Base-by-base conservation (phyloP, 2,888 invertebrate species). In the Ethmia dodecea region DNA sequence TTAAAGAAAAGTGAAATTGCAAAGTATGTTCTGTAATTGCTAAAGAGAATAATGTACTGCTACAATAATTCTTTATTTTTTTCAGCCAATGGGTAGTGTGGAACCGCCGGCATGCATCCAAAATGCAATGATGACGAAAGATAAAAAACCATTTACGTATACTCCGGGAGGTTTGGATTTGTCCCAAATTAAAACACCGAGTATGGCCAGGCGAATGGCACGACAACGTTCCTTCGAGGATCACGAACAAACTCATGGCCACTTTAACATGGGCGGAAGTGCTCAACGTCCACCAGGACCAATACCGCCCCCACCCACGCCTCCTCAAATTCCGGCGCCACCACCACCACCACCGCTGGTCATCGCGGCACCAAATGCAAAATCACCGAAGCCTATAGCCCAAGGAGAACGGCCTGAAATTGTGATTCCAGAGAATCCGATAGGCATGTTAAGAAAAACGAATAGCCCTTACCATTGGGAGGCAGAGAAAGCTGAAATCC, bases 61-160 rank as follows among this genome's bases (percentile, higher is more conserved):
- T n/a, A n/a, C n/a, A n/a, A n/a, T n/a, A n/a, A n/a, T n/a, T n/a
- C n/a, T n/a, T n/a, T n/a, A n/a, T n/a, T n/a, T n/a, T n/a, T n/a
- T n/a, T 36, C 83, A 87, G 86, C 78, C 78, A 37, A 79, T 80
- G 76, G 80, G 80, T 6, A 51, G 43, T 40, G 51, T 71, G 31
- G 94, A 94, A 65, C 95, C 95, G 27, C 97, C 97, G 43, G 92
- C 93, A 45, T 95, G 95, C 54, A 93, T 97, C 37, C 95, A 96
- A 70, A 95, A 95, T 73, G 96, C 96, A 18, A 96, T 96, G 95
- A 92, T 96, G 92, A 95, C 94, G 58, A 96, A 96, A 79, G 97
- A 97, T 77, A 97, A 97, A 77, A 97, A 97, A 64, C 97, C 97
- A 8, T 97, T 97, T 71, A 97, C 97, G n/a, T 97, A 97, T 73